Evolutionary conservation across 2,113 vertebrate genomes (phyloP).

Genomic region (Brienomyrus longianalis): DNA sequence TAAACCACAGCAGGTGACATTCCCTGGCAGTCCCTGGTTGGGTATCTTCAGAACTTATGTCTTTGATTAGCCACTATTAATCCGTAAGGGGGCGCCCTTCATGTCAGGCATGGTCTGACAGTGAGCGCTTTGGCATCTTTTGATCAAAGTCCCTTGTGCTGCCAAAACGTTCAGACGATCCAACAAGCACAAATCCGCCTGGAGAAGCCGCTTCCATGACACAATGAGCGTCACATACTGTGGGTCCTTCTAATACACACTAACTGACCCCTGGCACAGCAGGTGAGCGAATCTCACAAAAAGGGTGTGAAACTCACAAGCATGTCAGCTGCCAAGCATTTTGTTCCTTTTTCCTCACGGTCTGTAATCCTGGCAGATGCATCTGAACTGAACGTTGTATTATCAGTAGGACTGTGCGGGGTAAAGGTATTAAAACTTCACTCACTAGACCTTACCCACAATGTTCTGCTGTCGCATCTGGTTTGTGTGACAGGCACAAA

Average conservation of each 20-base stretch:
- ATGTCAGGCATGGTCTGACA: background rate
- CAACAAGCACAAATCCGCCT: background rate
- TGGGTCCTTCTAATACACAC: background rate
- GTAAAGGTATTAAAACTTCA: background rate
- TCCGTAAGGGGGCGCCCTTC: background rate
- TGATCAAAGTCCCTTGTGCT: background rate
- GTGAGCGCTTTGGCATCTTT: background rate
- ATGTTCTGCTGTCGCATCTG: background rate
- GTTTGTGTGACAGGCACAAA: background rate
- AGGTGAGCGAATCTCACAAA: background rate
- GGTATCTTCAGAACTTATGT: background rate
- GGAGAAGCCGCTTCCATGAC: background rate
- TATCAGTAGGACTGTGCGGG: background rate
- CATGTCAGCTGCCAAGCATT: background rate
- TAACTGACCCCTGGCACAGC: background rate
- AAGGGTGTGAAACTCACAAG: background rate
- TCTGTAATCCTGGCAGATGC: background rate
- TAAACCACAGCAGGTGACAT: background rate
- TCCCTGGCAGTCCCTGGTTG: background rate
- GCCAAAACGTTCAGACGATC: background rate
- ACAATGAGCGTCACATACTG: background rate
- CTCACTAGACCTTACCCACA: background rate
- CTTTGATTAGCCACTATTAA: background rate
- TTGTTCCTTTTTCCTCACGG: background rate
- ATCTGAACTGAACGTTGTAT: background rate